Evolutionary conservation across 2,888 invertebrate species (phyloP).

Genomic region (Frankliniella intonsa): DNA sequence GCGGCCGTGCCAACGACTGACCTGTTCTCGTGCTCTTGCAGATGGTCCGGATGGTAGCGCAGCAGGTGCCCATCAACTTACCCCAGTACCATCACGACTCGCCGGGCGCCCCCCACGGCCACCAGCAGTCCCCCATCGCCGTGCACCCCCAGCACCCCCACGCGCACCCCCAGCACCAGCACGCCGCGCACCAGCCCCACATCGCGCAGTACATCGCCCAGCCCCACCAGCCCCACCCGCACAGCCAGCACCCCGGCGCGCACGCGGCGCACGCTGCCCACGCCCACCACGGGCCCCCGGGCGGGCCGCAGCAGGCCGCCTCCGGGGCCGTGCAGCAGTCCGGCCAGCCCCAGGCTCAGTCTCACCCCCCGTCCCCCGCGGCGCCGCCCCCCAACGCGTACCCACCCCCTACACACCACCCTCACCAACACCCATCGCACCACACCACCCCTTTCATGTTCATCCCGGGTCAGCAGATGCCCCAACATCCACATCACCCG

Average conservation of each 20-base stretch:
- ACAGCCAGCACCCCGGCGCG: slow-evolving; percentile 46
- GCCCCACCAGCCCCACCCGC: slow-evolving; percentile 38
- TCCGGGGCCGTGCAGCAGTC: slow-evolving; percentile 35
- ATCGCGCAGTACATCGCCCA: slow-evolving; percentile 36
- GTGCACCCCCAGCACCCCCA: slow-evolving; percentile 52
- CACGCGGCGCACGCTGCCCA: slow-evolving; percentile 44
- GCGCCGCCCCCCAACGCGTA: slow-evolving; percentile 47
- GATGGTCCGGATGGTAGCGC: slow-evolving; percentile 58
- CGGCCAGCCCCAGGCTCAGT: slow-evolving; percentile 48
- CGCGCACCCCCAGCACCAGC: slow-evolving; percentile 36
- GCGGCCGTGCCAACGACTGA: not conserved
- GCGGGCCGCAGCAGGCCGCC: slow-evolving; percentile 37
- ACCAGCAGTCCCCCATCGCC: slow-evolving; percentile 40
- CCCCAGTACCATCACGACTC: slow-evolving; percentile 57
- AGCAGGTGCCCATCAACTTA: slow-evolving; percentile 42
- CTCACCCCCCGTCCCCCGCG: slow-evolving; percentile 47
- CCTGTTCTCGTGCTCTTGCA: slow-evolving; percentile 40
- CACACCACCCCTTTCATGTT: slow-evolving; percentile 39
- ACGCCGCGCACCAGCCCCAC: slow-evolving; percentile 36
- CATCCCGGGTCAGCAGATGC: slow-evolving; percentile 27
- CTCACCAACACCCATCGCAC: slow-evolving; percentile 52
- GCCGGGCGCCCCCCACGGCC: slow-evolving; percentile 48
- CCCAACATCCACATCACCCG: slow-evolving; percentile 29
- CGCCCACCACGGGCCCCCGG: slow-evolving; percentile 38
- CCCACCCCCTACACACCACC: slow-evolving; percentile 56